phyloP scores from a whole-genome alignment of 64 coral and sea anemone genomes.

The Actinia tenebrosa region DNA sequence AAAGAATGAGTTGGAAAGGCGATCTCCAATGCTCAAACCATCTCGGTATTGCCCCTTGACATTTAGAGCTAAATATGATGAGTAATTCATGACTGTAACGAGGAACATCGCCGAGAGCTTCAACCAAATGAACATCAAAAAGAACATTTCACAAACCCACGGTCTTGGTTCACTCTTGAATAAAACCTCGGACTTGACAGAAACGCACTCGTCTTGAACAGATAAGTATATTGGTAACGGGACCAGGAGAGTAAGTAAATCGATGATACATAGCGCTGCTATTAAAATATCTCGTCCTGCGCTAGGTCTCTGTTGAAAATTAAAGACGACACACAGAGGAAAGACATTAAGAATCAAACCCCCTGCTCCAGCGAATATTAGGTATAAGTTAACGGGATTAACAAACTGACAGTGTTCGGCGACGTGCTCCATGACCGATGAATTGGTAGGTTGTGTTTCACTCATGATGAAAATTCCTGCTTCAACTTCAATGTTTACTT shows the following conservation, averaged over 20 bases:
- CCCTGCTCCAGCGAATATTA: conserved; percentile 42
- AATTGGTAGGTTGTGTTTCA: neutral
- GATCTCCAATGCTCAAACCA: conserved; percentile 59
- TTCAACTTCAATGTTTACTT: conserved; percentile 21
- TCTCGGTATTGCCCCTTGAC: conserved; percentile 51
- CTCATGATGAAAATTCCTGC: neutral
- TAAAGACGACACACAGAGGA: conserved; percentile 67
- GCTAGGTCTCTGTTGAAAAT: conserved; percentile 37
- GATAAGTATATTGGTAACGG: conserved; percentile 61
- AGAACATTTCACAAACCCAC: conserved; percentile 83
- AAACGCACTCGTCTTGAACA: neutral
- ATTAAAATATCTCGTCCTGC: conserved; percentile 57
- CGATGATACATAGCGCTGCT: conserved; percentile 51
- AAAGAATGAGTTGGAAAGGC: conserved; percentile 59
- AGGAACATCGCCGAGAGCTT: conserved; percentile 73
- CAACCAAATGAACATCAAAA: conserved; percentile 78
- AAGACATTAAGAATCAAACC: conserved; percentile 60
- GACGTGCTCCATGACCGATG: neutral
- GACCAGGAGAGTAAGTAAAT: conserved; percentile 61
- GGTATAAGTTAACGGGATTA: conserved; percentile 5
- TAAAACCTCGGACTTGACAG: neutral
- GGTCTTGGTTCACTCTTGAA: conserved; percentile 33
- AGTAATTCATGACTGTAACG: conserved; percentile 72
- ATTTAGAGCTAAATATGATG: conserved; percentile 66
- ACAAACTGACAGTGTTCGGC: neutral